phyloP scores from a whole-genome alignment of 1,140 invertebrate genomes.

The Zophobas atratus region DNA sequence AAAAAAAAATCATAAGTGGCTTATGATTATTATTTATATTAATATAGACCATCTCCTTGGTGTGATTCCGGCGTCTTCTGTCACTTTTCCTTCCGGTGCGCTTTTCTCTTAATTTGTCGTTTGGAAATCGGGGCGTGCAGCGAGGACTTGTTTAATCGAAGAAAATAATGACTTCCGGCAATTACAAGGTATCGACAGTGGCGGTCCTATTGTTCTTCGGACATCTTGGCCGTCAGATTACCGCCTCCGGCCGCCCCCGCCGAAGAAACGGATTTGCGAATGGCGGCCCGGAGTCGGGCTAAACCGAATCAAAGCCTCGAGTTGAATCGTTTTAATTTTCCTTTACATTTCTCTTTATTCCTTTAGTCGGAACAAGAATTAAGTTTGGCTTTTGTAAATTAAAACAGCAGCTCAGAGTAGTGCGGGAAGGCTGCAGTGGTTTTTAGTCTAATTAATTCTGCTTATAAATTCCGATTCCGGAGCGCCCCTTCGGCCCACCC shows the following conservation, averaged over 20 bases:
- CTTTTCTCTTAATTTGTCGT: too few relatives aligned
- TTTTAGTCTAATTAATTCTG: constrained; percentile 71
- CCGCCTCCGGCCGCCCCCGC: not conserved
- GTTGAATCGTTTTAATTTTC: constrained; percentile 71
- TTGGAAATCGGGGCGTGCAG: too few relatives aligned
- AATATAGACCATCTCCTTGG: too few relatives aligned
- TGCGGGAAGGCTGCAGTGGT: constrained; percentile 66
- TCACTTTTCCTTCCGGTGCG: too few relatives aligned
- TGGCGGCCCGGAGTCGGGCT: constrained; percentile 61
- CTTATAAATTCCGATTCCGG: constrained; percentile 70
- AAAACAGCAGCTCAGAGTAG: constrained; percentile 67
- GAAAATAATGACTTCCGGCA: too few relatives aligned
- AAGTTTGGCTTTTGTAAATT: constrained; percentile 72
- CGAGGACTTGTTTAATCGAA: too few relatives aligned
- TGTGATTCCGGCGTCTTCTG: too few relatives aligned
- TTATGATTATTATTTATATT: too few relatives aligned
- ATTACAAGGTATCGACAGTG: not conserved
- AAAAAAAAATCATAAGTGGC: too few relatives aligned
- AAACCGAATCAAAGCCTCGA: constrained; percentile 68
- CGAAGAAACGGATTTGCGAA: constrained; percentile 62
- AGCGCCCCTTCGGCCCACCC: constrained; percentile 44
- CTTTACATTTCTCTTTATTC: constrained; percentile 70
- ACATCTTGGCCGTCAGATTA: constrained; percentile 4
- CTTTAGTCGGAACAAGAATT: constrained; percentile 70
- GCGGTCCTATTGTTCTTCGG: not conserved